Conservation (phyloP, 2,888 invertebrate species). For the Carpatolechia fugitivella region DNA sequence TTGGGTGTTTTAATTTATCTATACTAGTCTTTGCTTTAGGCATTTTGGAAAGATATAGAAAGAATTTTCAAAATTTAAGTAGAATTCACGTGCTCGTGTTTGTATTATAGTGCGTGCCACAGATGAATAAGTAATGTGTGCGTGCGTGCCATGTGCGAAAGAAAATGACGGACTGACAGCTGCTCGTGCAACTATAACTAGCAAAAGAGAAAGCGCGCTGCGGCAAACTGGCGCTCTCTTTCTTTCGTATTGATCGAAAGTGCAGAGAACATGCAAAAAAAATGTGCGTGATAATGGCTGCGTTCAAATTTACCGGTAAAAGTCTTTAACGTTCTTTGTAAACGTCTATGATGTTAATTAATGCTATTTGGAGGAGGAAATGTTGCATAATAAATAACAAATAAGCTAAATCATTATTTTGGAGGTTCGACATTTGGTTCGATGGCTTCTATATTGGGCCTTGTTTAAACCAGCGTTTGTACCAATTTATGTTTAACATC, state of each 20-base stretch:
- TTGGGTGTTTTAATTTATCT: conserved; percentile 87
- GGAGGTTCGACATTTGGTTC: too few species aligned
- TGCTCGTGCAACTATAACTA: not conserved
- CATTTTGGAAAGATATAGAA: conserved; percentile 36
- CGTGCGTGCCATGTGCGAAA: too few species aligned
- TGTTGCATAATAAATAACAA: too few species aligned
- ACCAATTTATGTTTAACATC: too few species aligned
- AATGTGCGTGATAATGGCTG: not conserved
- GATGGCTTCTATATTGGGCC: too few species aligned
- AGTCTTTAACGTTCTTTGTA: not conserved
- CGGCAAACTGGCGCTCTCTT: not conserved
- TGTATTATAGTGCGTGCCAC: too few species aligned
- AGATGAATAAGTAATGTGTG: too few species aligned
- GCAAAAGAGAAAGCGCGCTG: not conserved
- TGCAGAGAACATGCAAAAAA: not conserved
- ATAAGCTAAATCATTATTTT: too few species aligned
- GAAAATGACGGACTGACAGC: too few species aligned
- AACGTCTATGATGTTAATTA: not conserved
- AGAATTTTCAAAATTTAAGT: not conserved
- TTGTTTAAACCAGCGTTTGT: too few species aligned
- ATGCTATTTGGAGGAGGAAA: too few species aligned
- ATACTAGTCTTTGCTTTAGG: conserved; percentile 59
- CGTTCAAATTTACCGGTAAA: not conserved
- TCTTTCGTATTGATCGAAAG: not conserved
- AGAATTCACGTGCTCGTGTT: conserved; percentile 21